A percentile compares a stretch with the other conserved stretches of the same genome.
Evolutionary conservation across 2,797 vertebrate species (phyloP).

Genomic region (Peromyscus eremicus): DNA sequence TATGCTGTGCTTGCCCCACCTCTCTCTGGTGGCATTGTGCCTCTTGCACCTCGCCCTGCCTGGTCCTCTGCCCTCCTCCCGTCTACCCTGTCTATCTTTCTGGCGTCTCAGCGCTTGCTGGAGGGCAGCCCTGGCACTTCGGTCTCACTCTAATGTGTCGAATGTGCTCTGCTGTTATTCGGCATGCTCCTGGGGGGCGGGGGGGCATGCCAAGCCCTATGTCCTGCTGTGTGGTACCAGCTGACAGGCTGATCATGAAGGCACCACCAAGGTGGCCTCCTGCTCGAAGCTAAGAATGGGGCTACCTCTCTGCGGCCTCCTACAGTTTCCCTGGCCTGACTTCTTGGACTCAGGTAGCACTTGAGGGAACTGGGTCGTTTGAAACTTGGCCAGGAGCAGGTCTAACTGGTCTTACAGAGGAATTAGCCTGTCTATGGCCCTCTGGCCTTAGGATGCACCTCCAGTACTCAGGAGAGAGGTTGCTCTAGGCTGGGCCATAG

Average conservation of each 20-base stretch:
- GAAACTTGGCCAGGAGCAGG: background rate
- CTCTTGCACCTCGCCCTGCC: background rate
- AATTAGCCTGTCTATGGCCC: background rate
- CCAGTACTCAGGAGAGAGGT: background rate
- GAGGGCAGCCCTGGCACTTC: background rate
- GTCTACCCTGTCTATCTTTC: background rate
- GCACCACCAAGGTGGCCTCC: background rate
- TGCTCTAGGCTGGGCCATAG: background rate
- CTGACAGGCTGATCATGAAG: background rate
- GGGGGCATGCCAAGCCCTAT: no score
- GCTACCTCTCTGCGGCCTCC: background rate
- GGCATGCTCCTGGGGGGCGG: no score
- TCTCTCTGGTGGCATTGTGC: background rate
- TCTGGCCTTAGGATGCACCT: background rate
- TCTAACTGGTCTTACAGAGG: slow-evolving; percentile 4
- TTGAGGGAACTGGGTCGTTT: background rate
- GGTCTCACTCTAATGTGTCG: background rate
- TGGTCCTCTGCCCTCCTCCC: background rate
- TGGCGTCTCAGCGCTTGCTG: fast-evolving
- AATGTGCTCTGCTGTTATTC: background rate
- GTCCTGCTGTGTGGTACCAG: background rate
- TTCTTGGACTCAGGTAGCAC: background rate
- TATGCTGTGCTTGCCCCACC: background rate
- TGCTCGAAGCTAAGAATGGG: background rate
- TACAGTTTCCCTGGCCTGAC: background rate